Evolutionary conservation across 2,888 invertebrate genomes (phyloP).

Genomic region (Orchesellides sinensis): DNA sequence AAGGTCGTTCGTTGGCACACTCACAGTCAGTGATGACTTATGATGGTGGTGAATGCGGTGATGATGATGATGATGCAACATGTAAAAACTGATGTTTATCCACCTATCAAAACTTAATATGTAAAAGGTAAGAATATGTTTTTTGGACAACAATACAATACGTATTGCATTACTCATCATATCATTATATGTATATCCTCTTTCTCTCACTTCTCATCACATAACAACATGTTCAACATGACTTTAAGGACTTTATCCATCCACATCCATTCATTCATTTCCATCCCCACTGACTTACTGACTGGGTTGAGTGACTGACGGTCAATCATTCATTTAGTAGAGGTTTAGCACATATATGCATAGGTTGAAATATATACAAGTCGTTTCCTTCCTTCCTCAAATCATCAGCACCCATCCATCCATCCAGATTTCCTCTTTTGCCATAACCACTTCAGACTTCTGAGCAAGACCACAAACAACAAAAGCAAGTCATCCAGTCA

Average conservation of each 20-base stretch:
- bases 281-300: constrained; percentile 55
- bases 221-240: constrained; percentile 26
- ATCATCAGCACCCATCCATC: not conserved
- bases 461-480: constrained; percentile 11
- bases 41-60: no score
- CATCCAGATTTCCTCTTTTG: not conserved
- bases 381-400: constrained; percentile 13
- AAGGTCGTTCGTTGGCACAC: constrained; percentile 62
- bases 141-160: constrained; percentile 9
- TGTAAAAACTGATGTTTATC: constrained; percentile 23
- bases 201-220: not conserved
- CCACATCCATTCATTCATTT: constrained; percentile 14
- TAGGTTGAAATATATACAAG: no score
- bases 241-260: constrained; percentile 47
- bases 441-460: not conserved
- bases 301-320: constrained; percentile 54
- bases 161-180: not conserved
- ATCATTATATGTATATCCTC: not conserved
- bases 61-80: not conserved
- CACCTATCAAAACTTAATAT: constrained; percentile 5
- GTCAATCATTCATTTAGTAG: constrained; percentile 61
- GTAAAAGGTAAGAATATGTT: not conserved
- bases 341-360: not conserved
- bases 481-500: constrained; percentile 64
- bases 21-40: constrained; percentile 3